Evolutionary conservation across 2,113 vertebrate genomes (phyloP), one percentile per base, ranked within the genome.

Genomic region (Microcebus ravelobensis): DNA sequence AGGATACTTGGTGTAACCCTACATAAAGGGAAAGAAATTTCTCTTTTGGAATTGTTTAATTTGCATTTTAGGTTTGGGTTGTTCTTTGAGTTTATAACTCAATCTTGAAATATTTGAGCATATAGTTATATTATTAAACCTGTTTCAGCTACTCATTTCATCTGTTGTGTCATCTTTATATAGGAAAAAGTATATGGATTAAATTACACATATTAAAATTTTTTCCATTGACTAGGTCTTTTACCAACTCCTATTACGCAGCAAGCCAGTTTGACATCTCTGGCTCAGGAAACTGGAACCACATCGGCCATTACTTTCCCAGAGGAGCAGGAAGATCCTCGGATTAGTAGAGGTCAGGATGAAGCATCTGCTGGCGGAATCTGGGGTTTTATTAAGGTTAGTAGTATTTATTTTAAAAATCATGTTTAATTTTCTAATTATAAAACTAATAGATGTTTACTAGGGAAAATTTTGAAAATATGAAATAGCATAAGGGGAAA

Each of bases 341-440:
- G 99, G 77, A 90, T 98, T 48, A 94, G 45, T 61, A 14, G 96
- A 50, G 77, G 96, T 95, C 83, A 93, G 21, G 95, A 97, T 55
- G 97, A 92, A 97, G 86, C 85, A 25, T 94, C 98, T 70, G 98
- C 98, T 55, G 99, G 99, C 84, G 99, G 99, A 34, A 98, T 99
- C 55, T 99, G 99, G 99, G 99, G 99, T 0, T 99, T 99, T 95
- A 99, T 99, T 97, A 99, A 99, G 99, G 99, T 99, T 95, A 91
- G 34, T 4, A 0, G 4, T 27, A 85, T 93, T 95, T 48, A 55
- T 17, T 83, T 92, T 79, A 48, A 70, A 93, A 76, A 70, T 45
- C 21, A 21, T 36, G 27, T 36, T 82, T 68, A 52, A 45, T 52
- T 29, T 91, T 90, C 89, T 61, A 67, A 45, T 88, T 89, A 23